Base-by-base conservation (phyloP, 1,140 invertebrate species). In the Drosophila ercepeae region DNA sequence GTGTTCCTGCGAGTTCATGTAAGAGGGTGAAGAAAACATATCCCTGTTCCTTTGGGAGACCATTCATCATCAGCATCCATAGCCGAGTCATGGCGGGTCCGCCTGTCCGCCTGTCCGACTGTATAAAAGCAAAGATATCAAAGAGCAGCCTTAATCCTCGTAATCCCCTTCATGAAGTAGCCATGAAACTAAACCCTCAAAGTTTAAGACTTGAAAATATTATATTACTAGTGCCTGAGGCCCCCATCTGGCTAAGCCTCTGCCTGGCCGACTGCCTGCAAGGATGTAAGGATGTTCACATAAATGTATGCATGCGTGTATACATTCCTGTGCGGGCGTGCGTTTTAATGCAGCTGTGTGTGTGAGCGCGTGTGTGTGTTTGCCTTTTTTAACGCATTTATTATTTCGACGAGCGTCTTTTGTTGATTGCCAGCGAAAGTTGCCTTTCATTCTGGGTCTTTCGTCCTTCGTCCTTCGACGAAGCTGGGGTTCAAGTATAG, bases 321-420 rank as follows among this genome's bases (percentile, higher is more conserved):
- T 32, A 21, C 41, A 41, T 55, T 54, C 19, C 39, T 23, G 8
- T 8, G 16, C 39, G n/a, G 21, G 49, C 48, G 29, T 32, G 29
- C 29, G 29, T 32, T 32, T 32, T 32, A 3, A 32, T 32, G 11
- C 29, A 27, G 7, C 29, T 32, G 39, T 32, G 49, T 36, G n/a
- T 32, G 18, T 63, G 45, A 42, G 32, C 48, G 32, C 36, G 34
- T 6, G 51, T 54, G 32, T 52, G 39, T 52, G 34, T 50, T 51
- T 71, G 58, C 72, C 59, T 63, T 69, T 78, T 83, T 78, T 83
- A 78, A 84, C 71, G 71, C 71, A 78, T 83, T 79, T 83, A 75
- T 83, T 79, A 84, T 83, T 84, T 78, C 59, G 70, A 63, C 67
- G 58, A 55, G 81, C 70, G 81, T 76, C 81, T 86, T 84, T 86